Evolutionary conservation across 2,113 vertebrate genomes (phyloP).

Genomic region (Arizona elegans): DNA sequence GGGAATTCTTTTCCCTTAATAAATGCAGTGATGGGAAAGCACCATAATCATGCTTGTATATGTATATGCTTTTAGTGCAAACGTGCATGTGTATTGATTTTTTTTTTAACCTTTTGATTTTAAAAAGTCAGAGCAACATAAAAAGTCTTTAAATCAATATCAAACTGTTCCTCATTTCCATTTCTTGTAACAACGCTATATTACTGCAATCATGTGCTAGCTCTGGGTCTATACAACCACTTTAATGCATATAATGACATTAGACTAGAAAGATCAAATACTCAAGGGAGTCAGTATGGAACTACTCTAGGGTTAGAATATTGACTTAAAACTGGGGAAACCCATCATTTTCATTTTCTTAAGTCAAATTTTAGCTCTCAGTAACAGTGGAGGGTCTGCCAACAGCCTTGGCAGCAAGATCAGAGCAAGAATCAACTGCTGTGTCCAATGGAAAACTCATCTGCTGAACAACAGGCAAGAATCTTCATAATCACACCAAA

Average conservation of each 20-base stretch:
- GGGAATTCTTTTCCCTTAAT: neutral
- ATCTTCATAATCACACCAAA: neutral
- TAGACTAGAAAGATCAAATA: neutral
- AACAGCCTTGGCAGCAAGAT: neutral
- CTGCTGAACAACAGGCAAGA: neutral
- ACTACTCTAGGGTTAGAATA: neutral
- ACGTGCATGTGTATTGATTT: neutral
- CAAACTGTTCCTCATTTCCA: neutral
- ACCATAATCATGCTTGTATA: neutral
- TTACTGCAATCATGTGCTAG: neutral
- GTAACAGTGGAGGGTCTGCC: neutral
- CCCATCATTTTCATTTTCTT: neutral
- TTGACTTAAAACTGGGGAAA: neutral
- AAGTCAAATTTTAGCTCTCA: neutral
- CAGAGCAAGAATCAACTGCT: neutral
- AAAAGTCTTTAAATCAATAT: neutral
- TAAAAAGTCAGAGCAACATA: neutral
- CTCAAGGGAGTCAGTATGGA: neutral
- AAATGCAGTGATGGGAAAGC: neutral
- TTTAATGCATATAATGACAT: neutral
- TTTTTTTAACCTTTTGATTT: neutral
- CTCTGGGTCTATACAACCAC: neutral
- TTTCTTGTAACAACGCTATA: neutral
- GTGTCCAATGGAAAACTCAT: neutral
- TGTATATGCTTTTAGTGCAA: neutral